Evolutionary conservation across 1,140 invertebrate species (phyloP).

Genomic region (Amphibalanus amphitrite): DNA sequence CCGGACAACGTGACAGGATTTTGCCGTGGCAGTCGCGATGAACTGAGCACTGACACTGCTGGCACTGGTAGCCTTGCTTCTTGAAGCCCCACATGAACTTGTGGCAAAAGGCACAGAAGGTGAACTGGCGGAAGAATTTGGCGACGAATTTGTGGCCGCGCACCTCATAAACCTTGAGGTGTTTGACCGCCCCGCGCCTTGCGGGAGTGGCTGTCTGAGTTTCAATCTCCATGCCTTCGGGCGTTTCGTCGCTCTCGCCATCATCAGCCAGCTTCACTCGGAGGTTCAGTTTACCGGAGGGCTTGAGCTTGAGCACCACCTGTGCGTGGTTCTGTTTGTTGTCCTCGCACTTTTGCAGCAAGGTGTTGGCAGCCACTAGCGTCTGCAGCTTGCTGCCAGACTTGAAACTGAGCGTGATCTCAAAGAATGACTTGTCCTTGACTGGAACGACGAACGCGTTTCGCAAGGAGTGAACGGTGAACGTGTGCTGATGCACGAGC

Average conservation of each 20-base stretch:
- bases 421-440: neutral
- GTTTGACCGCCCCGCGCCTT: conserved; percentile 73
- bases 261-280: neutral
- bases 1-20: conserved; percentile 84
- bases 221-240: neutral
- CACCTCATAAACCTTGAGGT: conserved; percentile 83
- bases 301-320: neutral
- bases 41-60: conserved; percentile 90
- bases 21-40: conserved; percentile 95
- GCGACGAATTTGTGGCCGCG: conserved; percentile 52
- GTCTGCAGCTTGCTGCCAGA: neutral
- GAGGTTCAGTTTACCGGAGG: neutral
- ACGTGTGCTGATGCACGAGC: neutral
- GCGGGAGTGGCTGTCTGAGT: neutral
- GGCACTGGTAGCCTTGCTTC: conserved; percentile 96
- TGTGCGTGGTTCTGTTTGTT: neutral
- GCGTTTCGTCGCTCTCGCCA: neutral
- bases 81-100: conserved; percentile 52
- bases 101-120: conserved; percentile 22
- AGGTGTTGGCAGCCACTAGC: neutral
- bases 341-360: conserved; percentile 1
- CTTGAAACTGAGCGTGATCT: neutral
- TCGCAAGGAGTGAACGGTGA: neutral
- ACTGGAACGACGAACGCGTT: conserved; percentile 2
- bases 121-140: conserved; percentile 22